Percentiles rank a stretch among this genome's conserved stretches.
Evolutionary conservation across 2,888 invertebrate species (phyloP).

Genomic region (Agriopis marginaria): DNA sequence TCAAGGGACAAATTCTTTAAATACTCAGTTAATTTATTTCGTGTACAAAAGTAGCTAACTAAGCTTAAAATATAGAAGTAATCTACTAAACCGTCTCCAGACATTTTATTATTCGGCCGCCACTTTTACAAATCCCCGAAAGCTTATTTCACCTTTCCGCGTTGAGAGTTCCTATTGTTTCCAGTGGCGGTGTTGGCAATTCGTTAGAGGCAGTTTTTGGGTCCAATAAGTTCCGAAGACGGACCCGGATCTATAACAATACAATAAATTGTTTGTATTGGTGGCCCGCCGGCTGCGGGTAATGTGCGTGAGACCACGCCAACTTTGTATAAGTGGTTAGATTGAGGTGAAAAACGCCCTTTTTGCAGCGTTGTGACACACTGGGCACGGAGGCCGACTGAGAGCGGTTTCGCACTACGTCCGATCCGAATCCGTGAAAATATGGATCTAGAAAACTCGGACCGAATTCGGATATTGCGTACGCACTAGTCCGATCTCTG

Average conservation of each 20-base stretch:
- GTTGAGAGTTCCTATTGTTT: slow-evolving; percentile 47
- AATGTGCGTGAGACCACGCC: slow-evolving; percentile 74
- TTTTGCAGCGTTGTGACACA: slow-evolving; percentile 21
- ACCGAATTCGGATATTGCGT: no score
- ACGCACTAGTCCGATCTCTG: no score
- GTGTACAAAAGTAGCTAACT: slow-evolving; percentile 12
- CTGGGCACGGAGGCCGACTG: neutral
- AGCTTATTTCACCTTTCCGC: slow-evolving; percentile 34
- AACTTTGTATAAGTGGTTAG: slow-evolving; percentile 68
- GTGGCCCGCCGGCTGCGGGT: slow-evolving; percentile 66
- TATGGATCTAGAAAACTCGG: no score
- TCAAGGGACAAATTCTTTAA: neutral
- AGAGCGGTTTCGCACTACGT: no score
- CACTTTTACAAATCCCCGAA: slow-evolving; percentile 33
- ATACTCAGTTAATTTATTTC: neutral
- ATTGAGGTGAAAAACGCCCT: slow-evolving; percentile 70
- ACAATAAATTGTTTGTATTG: slow-evolving; percentile 80
- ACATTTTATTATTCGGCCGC: slow-evolving; percentile 33
- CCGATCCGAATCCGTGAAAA: no score
- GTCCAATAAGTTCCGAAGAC: slow-evolving; percentile 67
- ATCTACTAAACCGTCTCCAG: slow-evolving; percentile 31
- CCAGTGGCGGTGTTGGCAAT: slow-evolving; percentile 51
- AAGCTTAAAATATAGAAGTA: slow-evolving; percentile 28
- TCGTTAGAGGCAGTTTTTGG: slow-evolving; percentile 54
- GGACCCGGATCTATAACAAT: slow-evolving; percentile 73